phyloP scores from a whole-genome alignment of 2,113 vertebrate species.

The Willisornis vidua region DNA sequence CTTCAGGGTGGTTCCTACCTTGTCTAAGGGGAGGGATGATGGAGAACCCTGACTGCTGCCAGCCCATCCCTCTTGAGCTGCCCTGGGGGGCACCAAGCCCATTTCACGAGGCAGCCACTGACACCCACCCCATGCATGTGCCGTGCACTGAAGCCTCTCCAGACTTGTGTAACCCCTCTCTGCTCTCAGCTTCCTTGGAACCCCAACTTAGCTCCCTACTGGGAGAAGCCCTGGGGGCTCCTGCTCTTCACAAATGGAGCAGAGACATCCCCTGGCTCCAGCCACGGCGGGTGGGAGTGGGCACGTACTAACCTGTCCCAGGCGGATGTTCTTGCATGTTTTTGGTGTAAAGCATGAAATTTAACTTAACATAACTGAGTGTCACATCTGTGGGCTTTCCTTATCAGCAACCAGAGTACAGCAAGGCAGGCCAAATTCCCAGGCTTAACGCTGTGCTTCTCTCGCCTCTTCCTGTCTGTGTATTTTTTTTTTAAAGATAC shows the following conservation, averaged over 20 bases:
- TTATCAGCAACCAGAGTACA: constrained; percentile 64
- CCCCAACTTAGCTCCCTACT: not conserved
- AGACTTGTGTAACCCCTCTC: constrained; percentile 19
- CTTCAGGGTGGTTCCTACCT: not conserved
- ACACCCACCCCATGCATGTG: not conserved
- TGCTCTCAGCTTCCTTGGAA: not conserved
- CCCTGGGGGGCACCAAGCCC: not conserved
- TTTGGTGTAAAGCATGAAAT: constrained; percentile 79
- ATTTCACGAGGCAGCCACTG: not conserved
- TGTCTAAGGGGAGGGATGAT: not conserved
- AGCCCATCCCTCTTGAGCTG: not conserved
- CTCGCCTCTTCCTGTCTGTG: constrained; percentile 55
- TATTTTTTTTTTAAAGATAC: constrained; percentile 10
- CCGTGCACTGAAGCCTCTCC: not conserved
- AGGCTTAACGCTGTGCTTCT: constrained; percentile 60
- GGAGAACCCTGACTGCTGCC: not conserved
- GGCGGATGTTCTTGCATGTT: constrained; percentile 71
- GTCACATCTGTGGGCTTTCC: constrained; percentile 93
- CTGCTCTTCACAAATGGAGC: not conserved
- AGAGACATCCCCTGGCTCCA: not conserved
- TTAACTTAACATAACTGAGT: constrained; percentile 87
- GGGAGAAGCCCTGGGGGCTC: not conserved
- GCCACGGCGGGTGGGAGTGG: not conserved
- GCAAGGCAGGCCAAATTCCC: constrained; percentile 72
- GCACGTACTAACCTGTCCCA: constrained; percentile 45